Evolutionary conservation across 2,113 vertebrate genomes (phyloP).

Genomic region (Trichomycterus rosablanca): DNA sequence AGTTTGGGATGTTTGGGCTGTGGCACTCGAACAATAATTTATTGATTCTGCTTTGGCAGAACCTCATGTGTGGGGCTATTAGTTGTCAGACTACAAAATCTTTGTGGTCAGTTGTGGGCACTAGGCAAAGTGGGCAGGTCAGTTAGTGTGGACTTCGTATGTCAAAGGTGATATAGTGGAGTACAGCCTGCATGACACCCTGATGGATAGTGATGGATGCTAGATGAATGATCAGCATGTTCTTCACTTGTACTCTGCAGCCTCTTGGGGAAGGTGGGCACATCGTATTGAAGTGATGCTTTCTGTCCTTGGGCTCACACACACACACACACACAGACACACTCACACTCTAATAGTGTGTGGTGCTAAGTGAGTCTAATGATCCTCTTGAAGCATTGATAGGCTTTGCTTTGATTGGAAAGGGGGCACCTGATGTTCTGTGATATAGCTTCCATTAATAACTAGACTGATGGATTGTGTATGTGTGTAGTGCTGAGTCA

Average conservation of each 20-base stretch:
- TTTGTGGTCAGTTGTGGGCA: too few relatives aligned
- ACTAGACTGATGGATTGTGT: conserved; percentile 1
- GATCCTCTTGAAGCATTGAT: conserved; percentile 42
- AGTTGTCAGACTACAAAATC: too few relatives aligned
- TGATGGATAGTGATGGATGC: conserved; percentile 14
- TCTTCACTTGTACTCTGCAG: conserved; percentile 22
- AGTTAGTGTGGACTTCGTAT: too few relatives aligned
- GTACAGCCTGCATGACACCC: neutral
- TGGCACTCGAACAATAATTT: too few relatives aligned
- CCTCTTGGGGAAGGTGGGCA: conserved; percentile 21
- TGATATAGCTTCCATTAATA: conserved; percentile 45
- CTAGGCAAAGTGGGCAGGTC: too few relatives aligned
- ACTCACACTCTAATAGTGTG: conserved; percentile 3
- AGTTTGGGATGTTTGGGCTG: too few relatives aligned
- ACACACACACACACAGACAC: conserved; percentile 8
- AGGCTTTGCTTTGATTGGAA: conserved; percentile 43
- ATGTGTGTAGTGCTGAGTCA: neutral
- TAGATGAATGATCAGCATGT: conserved; percentile 6
- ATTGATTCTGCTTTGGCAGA: too few relatives aligned
- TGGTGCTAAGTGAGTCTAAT: conserved; percentile 10
- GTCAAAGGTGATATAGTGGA: neutral
- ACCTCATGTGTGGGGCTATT: too few relatives aligned
- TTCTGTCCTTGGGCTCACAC: neutral
- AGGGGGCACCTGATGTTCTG: conserved; percentile 33
- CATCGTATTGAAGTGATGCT: conserved; percentile 13